Evolutionary conservation across 1,140 invertebrate species (phyloP).

Genomic region (Ruditapes philippinarum): DNA sequence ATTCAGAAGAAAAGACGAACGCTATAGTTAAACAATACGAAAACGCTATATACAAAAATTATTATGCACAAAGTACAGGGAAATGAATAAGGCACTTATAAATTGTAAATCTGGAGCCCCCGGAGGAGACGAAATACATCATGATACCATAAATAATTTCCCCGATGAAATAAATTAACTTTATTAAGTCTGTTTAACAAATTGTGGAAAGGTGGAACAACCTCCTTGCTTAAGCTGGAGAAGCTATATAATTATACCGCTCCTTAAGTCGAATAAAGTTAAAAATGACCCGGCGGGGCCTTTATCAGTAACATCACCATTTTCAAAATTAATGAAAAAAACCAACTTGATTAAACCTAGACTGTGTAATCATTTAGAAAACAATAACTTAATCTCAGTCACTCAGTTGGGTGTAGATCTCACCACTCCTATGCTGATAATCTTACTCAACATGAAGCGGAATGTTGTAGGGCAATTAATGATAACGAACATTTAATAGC

Average conservation of each 20-base stretch:
- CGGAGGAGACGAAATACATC: background rate
- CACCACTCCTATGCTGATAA: slow-evolving; percentile 28
- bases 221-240: background rate
- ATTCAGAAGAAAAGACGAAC: background rate
- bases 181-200: background rate
- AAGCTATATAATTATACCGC: background rate
- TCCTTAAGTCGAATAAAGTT: background rate
- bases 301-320: slow-evolving; percentile 13
- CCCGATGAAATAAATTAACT: background rate
- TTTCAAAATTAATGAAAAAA: slow-evolving; percentile 18
- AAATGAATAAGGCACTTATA: background rate
- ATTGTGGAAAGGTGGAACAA: background rate
- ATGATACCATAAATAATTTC: slow-evolving; percentile 1
- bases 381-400: background rate
- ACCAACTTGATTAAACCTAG: slow-evolving; percentile 27
- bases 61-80: background rate
- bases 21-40: background rate
- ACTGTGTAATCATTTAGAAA: background rate
- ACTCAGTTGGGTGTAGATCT: slow-evolving; percentile 8
- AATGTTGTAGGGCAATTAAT: no score
- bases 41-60: background rate
- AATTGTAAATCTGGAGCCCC: slow-evolving; percentile 12
- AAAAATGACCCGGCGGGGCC: slow-evolving; percentile 9
- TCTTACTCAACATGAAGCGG: background rate
- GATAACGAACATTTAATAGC: background rate